These are phyloP conservation scores for Nomada fabriciana DNA, from an alignment of 2,888 invertebrate genomes.

Conservation along the genomic window DNA sequence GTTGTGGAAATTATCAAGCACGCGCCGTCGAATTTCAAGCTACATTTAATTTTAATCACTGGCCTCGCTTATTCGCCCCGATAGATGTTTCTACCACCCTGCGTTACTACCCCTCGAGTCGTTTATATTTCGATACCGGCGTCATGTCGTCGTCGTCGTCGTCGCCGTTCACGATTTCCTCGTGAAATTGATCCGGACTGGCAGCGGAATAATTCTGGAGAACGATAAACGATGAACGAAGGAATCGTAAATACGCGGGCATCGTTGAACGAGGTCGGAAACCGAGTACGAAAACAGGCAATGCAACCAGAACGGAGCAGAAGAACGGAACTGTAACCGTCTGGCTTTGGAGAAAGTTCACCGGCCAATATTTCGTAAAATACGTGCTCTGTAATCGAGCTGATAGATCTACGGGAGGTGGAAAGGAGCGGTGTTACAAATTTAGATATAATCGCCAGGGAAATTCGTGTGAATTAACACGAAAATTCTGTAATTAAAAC, in stretches of 20 bases:
- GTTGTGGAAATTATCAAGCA: constrained; percentile 9
- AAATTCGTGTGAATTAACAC: no score
- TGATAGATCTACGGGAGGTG: no score
- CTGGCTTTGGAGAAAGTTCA: constrained; percentile 43
- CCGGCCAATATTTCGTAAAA: constrained; percentile 36
- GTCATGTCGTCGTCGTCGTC: neutral
- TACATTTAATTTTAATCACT: constrained; percentile 40
- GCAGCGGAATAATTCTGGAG: constrained; percentile 12
- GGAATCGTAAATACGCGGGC: constrained; percentile 6
- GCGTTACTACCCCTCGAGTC: neutral
- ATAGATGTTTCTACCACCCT: neutral
- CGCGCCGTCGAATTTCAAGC: constrained; percentile 27
- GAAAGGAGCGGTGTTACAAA: no score
- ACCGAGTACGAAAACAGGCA: constrained; percentile 46
- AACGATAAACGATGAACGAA: neutral
- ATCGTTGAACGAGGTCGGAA: constrained; percentile 38
- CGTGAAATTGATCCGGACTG: constrained; percentile 16
- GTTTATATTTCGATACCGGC: neutral
- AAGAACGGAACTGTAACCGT: constrained; percentile 45
- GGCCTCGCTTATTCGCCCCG: neutral
- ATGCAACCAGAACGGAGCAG: constrained; percentile 24
- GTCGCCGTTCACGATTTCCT: neutral
- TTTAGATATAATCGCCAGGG: no score
- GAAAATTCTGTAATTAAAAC: no score
- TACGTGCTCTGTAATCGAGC: neutral